Conservation (phyloP, 2,888 invertebrate species). For the Acanthopleura granulata region DNA sequence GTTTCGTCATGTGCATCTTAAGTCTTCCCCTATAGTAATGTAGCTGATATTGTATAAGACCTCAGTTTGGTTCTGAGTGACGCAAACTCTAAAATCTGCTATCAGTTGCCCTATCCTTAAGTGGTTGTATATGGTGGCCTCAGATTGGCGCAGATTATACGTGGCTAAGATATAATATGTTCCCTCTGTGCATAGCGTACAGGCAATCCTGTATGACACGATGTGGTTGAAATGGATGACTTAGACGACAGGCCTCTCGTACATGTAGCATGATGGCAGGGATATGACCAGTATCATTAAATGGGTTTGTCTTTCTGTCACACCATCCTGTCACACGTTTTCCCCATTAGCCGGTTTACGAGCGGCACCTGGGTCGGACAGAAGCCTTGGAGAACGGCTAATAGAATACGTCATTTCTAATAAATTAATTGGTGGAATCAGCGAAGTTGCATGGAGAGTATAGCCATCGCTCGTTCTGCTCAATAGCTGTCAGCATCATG, state of each 20-base stretch:
- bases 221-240: too few relatives aligned
- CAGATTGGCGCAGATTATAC: too few relatives aligned
- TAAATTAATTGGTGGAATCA: conserved; percentile 11
- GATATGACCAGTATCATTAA: background rate
- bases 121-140: too few relatives aligned
- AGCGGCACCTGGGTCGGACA: background rate
- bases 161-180: too few relatives aligned
- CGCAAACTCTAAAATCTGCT: too few relatives aligned
- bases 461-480: background rate
- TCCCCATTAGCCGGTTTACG: background rate
- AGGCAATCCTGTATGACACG: too few relatives aligned
- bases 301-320: conserved; percentile 5
- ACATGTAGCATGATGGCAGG: background rate
- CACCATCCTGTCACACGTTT: conserved; percentile 5
- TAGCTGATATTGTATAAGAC: too few relatives aligned
- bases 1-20: too few relatives aligned
- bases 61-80: too few relatives aligned
- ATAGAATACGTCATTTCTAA: background rate
- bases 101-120: too few relatives aligned
- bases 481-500: background rate
- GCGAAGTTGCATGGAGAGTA: background rate
- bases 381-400: background rate
- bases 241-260: background rate
- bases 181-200: too few relatives aligned
- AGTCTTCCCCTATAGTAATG: too few relatives aligned